These are phyloP conservation scores for Lottia gigantea DNA, from an alignment of 2,888 invertebrate species.

Conservation along the genomic window DNA sequence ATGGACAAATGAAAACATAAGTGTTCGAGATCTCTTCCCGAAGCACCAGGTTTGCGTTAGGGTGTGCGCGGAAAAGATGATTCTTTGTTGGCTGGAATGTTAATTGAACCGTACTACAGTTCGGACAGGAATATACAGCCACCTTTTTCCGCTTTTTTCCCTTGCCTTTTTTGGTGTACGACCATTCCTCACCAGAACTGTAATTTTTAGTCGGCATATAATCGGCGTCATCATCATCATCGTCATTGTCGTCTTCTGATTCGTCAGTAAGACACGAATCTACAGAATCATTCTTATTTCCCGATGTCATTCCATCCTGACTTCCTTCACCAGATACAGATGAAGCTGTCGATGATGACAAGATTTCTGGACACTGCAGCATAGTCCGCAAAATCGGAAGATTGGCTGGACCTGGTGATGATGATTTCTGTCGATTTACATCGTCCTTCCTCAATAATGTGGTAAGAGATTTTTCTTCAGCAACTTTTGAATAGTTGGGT, in stretches of 20 bases:
- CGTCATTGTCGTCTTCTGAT: neutral
- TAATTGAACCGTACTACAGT: neutral
- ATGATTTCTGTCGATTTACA: too few relatives aligned
- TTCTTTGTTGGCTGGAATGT: neutral
- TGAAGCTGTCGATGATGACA: too few relatives aligned
- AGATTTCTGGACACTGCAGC: too few relatives aligned
- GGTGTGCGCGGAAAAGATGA: neutral
- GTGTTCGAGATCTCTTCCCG: neutral
- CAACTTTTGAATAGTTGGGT: too few relatives aligned
- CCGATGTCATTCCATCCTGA: neutral
- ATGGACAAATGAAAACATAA: neutral
- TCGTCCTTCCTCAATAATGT: too few relatives aligned
- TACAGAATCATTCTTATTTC: neutral
- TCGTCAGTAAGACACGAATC: neutral
- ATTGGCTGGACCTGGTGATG: too few relatives aligned
- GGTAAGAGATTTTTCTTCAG: too few relatives aligned
- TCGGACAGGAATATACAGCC: neutral
- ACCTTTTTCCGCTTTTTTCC: neutral
- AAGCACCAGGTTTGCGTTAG: neutral
- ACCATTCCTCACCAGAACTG: neutral
- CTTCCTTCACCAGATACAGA: too few relatives aligned
- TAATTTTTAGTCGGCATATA: neutral
- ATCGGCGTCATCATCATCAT: neutral
- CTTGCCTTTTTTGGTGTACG: neutral
- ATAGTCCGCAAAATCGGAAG: too few relatives aligned